Conservation (phyloP, 2,888 invertebrate genomes). For the Xanthia togata region DNA sequence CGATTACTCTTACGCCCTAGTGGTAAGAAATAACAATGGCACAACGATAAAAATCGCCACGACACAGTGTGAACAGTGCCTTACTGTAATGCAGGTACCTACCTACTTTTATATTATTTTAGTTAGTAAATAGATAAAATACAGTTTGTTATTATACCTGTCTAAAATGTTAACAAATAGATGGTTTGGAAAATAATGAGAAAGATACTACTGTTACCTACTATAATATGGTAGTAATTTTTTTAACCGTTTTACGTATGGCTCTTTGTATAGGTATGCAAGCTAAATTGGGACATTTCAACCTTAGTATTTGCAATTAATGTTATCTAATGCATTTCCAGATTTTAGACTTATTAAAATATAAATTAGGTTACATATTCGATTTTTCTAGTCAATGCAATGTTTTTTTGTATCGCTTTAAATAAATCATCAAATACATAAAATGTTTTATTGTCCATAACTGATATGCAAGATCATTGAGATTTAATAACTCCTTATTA, state of each 20-base stretch:
- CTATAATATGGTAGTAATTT: not conserved
- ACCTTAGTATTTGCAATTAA: conserved; percentile 55
- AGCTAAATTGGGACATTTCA: conserved; percentile 51
- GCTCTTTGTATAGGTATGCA: conserved; percentile 33
- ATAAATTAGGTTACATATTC: conserved; percentile 78
- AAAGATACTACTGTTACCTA: not conserved
- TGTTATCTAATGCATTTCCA: conserved; percentile 73
- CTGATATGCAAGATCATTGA: not conserved
- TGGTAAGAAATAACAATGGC: not conserved
- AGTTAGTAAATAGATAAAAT: conserved; percentile 32
- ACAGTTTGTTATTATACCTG: conserved; percentile 24
- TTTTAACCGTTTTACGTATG: conserved; percentile 37
- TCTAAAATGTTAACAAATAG: conserved; percentile 3
- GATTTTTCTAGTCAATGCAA: conserved; percentile 89
- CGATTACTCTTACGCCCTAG: not conserved
- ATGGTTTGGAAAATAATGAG: conserved; percentile 1
- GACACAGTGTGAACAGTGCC: conserved; percentile 10
- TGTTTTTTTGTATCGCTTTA: conserved; percentile 85
- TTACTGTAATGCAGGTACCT: conserved; percentile 10
- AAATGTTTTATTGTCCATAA: conserved; percentile 46
- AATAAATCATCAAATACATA: conserved; percentile 83
- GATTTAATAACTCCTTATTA: not conserved
- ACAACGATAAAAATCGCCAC: conserved; percentile 10
- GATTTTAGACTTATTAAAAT: conserved; percentile 68
- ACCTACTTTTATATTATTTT: conserved; percentile 6